Conservation (phyloP, 2,888 invertebrate species). For the Melanostoma mellinum region DNA sequence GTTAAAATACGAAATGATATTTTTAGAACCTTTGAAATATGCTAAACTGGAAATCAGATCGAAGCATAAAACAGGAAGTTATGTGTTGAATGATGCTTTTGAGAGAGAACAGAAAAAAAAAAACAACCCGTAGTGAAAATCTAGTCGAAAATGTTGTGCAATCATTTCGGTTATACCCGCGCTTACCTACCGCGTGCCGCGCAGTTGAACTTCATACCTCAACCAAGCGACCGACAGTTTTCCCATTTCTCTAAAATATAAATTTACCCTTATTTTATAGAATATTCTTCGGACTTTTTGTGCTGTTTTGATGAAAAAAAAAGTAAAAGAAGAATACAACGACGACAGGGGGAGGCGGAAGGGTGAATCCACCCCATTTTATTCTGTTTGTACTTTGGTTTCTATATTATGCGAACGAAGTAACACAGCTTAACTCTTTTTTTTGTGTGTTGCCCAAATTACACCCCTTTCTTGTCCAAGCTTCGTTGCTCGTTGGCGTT, state of each 20-base stretch:
- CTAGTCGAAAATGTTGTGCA: conserved; percentile 47
- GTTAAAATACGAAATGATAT: conserved; percentile 33
- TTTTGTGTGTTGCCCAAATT: conserved; percentile 63
- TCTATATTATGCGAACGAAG: conserved; percentile 72
- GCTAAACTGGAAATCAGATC: conserved; percentile 48
- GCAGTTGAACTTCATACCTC: too few relatives aligned
- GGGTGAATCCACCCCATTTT: conserved; percentile 63
- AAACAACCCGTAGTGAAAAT: not conserved
- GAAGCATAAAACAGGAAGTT: conserved; percentile 38
- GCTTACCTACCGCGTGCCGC: not conserved
- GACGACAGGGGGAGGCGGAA: conserved; percentile 35
- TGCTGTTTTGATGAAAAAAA: conserved; percentile 62
- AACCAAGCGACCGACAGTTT: not conserved
- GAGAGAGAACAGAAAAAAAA: not conserved
- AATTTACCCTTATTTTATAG: conserved; percentile 72
- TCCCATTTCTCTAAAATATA: conserved; percentile 45
- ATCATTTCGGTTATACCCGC: conserved; percentile 59
- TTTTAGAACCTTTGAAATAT: conserved; percentile 49
- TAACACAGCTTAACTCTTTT: conserved; percentile 73
- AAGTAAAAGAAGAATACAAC: not conserved
- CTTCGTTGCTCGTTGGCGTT: conserved; percentile 41
- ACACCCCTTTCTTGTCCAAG: conserved; percentile 73
- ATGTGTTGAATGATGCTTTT: conserved; percentile 1
- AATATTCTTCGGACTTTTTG: conserved; percentile 61
- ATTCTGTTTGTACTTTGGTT: conserved; percentile 73